These are phyloP conservation scores for Cheilosia pagana DNA, from an alignment of 2,888 invertebrate genomes.

Conservation along the genomic window DNA sequence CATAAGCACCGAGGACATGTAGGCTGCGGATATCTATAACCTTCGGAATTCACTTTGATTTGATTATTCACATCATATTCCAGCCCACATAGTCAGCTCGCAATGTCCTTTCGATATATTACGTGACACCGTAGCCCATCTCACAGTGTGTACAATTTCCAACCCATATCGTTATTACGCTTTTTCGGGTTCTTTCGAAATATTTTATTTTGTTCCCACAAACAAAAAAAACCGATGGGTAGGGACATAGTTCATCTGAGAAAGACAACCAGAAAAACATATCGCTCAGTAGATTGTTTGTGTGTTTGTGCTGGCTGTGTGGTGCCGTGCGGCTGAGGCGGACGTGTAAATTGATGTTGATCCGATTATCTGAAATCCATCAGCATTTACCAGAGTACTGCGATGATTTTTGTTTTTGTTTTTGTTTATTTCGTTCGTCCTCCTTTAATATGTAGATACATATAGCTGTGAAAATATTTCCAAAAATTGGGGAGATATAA, in stretches of 20 bases:
- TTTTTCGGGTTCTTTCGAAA: background rate
- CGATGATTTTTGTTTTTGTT: too few species aligned
- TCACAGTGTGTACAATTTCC: background rate
- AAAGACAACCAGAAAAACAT: background rate
- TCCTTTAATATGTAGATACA: background rate
- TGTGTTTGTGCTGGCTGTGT: too few species aligned
- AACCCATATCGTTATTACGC: background rate
- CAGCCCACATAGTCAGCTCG: background rate
- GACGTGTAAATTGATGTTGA: conserved; percentile 1
- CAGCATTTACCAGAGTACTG: background rate
- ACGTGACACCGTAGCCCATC: background rate
- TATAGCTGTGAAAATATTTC: background rate
- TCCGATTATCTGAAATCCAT: background rate
- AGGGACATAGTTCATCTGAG: background rate
- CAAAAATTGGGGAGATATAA: background rate
- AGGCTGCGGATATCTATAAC: background rate
- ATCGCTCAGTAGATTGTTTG: background rate
- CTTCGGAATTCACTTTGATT: background rate
- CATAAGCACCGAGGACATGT: background rate
- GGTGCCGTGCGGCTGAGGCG: background rate
- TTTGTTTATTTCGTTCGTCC: background rate
- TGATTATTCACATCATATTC: background rate
- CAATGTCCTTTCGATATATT: conserved; percentile 4
- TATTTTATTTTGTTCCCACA: background rate
- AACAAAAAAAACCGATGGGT: background rate